phyloP scores from a whole-genome alignment of 1,140 invertebrate species.

The Ostrea edulis region DNA sequence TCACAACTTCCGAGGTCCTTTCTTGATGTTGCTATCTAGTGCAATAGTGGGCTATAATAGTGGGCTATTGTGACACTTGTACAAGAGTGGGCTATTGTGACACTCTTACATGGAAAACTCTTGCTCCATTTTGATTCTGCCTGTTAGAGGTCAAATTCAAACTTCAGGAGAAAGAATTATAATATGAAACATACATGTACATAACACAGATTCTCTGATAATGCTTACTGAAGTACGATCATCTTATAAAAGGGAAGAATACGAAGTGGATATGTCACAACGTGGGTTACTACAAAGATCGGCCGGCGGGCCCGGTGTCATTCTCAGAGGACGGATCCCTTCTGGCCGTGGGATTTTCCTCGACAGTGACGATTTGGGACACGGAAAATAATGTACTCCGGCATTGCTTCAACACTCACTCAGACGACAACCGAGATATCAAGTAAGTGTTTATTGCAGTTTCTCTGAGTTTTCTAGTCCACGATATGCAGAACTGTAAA shows the following conservation, averaged over 20 bases:
- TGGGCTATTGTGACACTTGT: too few species aligned
- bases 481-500: too few species aligned
- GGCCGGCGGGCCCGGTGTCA: slow-evolving; percentile 81
- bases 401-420: slow-evolving; percentile 76
- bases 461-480: neutral
- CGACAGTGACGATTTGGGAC: slow-evolving; percentile 87
- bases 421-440: slow-evolving; percentile 64
- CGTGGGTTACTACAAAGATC: slow-evolving; percentile 84
- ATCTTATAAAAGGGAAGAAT: slow-evolving; percentile 66
- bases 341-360: slow-evolving; percentile 86
- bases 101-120: too few species aligned
- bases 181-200: neutral
- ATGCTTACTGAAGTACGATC: slow-evolving; percentile 25
- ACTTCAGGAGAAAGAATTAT: too few species aligned
- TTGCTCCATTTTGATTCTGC: too few species aligned
- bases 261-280: slow-evolving; percentile 85
- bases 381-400: slow-evolving; percentile 81
- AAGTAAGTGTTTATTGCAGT: slow-evolving; percentile 63
- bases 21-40: too few species aligned
- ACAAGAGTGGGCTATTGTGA: too few species aligned
- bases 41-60: too few species aligned
- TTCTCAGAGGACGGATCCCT: slow-evolving; percentile 90
- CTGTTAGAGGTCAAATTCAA: too few species aligned
- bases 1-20: too few species aligned
- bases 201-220: neutral